Conservation (phyloP, 2,888 invertebrate species). For the Spisula subtruncata region DNA sequence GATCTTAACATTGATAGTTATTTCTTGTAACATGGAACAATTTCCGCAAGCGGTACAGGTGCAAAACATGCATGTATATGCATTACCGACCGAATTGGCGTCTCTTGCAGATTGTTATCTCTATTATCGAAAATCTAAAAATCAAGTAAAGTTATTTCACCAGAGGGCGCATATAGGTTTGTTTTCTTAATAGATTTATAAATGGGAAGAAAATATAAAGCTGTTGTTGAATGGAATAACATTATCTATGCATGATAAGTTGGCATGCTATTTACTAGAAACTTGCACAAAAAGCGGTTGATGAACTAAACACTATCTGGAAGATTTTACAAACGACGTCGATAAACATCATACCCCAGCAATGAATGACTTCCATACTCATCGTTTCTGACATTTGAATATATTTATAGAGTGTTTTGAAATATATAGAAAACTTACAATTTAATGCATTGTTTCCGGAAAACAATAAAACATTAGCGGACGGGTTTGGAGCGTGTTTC, state of each 20-base stretch:
- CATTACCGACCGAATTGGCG: background rate
- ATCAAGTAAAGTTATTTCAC: background rate
- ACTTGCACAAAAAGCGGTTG: background rate
- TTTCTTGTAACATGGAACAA: too few species aligned
- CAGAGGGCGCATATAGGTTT: background rate
- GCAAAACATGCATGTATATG: background rate
- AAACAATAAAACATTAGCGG: too few species aligned
- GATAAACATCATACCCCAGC: background rate
- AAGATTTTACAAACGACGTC: background rate
- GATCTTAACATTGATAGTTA: too few species aligned
- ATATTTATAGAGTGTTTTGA: background rate
- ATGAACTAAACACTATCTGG: background rate
- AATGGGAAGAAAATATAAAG: background rate
- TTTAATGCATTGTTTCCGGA: too few species aligned
- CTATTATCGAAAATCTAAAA: background rate
- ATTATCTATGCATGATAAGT: conserved; percentile 18
- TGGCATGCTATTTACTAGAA: background rate
- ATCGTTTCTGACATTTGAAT: background rate
- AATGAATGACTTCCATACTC: background rate
- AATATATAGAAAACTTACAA: background rate
- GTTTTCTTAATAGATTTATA: background rate
- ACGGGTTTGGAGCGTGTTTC: background rate
- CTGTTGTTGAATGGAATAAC: background rate
- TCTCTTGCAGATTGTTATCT: background rate
- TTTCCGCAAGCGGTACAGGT: background rate